Base-by-base conservation (phyloP, 2,888 invertebrate species). In the Drosophila engyochracea region DNA sequence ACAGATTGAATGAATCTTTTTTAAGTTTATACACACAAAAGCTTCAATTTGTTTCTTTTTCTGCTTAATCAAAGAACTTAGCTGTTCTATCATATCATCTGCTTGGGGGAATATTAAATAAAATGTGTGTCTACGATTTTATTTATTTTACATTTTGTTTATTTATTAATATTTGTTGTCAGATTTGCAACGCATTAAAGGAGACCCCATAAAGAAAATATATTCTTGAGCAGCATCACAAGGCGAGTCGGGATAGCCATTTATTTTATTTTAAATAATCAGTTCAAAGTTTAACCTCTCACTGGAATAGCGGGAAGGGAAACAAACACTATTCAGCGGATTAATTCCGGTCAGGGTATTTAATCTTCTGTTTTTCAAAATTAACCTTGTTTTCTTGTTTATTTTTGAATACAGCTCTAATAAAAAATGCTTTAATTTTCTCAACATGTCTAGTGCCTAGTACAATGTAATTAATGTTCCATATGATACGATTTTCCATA, bases 1-100 rank as follows among this genome's bases (percentile, higher is more conserved):
- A n/a, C 39, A 53, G 41, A 44, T 70, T 69, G 58, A 35, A 33
- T 54, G 19, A 33, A 39, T 54, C 54, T 54, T 4, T 52, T 22
- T 7, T 12, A 31, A 52, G 30, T 47, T 25, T 25, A 4, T 25
- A n/a, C 12, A 31, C 12, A 31, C n/a, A 16, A 44, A 22, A 12
- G 16, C 9, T 4, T 25, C 1, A 25, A 47, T 16, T 9, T 47
- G 7, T 14, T 47, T 4, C 2, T 7, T 22, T 47, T 22, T 19
- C 30, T 30, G 25, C 19, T 30, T n/a, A 52, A 12, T 52, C 51
- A 28, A 51, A 28, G 28, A 16, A 19, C 5, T 28, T 1, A 28
- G 6, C 31, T 12, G 14, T 3, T 6, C 4, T 22, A 2, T 6
- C 22, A 22, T 2, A 22, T 53, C 22, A 53, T 22, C 7, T 22